A percentile compares a stretch with the other conserved stretches of the same genome.
phyloP scores from a whole-genome alignment of 2,888 invertebrate genomes.

The Eupithecia dodoneata region DNA sequence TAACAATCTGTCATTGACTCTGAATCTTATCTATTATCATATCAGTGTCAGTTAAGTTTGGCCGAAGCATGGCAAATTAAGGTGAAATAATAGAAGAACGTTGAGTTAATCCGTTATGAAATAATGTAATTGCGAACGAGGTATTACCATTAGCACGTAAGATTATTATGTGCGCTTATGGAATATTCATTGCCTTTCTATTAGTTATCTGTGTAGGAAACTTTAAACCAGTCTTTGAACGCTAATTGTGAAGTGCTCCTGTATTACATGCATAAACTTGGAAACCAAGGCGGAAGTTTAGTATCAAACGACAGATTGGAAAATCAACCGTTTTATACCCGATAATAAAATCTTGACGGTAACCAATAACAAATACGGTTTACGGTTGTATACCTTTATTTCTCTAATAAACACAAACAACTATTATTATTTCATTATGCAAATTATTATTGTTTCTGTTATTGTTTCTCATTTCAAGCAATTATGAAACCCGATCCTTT shows the following conservation, averaged over 20 bases:
- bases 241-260: neutral
- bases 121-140: slow-evolving; percentile 12
- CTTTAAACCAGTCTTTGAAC: neutral
- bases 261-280: neutral
- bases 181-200: slow-evolving; percentile 34
- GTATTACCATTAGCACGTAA: slow-evolving; percentile 29
- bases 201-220: slow-evolving; percentile 18
- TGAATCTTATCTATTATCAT: neutral
- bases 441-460: neutral
- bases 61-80: neutral
- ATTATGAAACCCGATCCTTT: neutral
- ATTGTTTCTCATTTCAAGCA: neutral
- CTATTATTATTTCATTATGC: neutral
- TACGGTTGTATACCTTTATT: neutral
- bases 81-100: neutral
- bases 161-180: slow-evolving; percentile 26
- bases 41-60: neutral
- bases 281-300: neutral
- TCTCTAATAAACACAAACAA: neutral
- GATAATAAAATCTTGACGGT: neutral
- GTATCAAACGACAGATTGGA: neutral
- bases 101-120: slow-evolving; percentile 14
- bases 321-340: neutral
- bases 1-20: neutral
- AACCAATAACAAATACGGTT: neutral